Conservation (phyloP, 2,888 invertebrate species). For the Amiota mariae region DNA sequence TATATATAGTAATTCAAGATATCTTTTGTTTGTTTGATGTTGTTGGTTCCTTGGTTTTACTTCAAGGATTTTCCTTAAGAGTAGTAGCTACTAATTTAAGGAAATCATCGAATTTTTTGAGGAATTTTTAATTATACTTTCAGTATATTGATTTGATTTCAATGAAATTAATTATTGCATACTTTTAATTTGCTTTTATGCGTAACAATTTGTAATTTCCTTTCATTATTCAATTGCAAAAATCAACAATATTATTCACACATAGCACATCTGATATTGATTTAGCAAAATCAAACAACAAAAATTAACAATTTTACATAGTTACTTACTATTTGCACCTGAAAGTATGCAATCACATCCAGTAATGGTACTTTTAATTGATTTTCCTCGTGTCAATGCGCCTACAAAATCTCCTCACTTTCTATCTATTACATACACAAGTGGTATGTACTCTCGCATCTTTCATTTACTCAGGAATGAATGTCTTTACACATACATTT, state of each 20-base stretch:
- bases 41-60: too few relatives aligned
- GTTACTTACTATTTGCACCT: slow-evolving; percentile 28
- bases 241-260: slow-evolving; percentile 13
- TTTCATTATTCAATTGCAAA: neutral
- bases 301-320: neutral
- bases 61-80: too few relatives aligned
- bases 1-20: too few relatives aligned
- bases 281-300: neutral
- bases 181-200: neutral
- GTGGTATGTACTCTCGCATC: slow-evolving; percentile 26
- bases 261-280: slow-evolving; percentile 1
- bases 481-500: slow-evolving; percentile 14
- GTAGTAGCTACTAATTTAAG: too few relatives aligned
- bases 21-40: too few relatives aligned
- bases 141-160: too few relatives aligned
- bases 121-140: too few relatives aligned
- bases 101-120: too few relatives aligned
- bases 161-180: neutral
- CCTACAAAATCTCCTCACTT: slow-evolving; percentile 43
- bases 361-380: slow-evolving; percentile 56
- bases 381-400: slow-evolving; percentile 48
- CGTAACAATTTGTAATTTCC: neutral
- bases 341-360: slow-evolving; percentile 60
- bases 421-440: neutral
- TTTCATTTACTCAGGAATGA: slow-evolving; percentile 26